Evolutionary conservation across 1,140 invertebrate species (phyloP).

Genomic region (Drosophila miranda): DNA sequence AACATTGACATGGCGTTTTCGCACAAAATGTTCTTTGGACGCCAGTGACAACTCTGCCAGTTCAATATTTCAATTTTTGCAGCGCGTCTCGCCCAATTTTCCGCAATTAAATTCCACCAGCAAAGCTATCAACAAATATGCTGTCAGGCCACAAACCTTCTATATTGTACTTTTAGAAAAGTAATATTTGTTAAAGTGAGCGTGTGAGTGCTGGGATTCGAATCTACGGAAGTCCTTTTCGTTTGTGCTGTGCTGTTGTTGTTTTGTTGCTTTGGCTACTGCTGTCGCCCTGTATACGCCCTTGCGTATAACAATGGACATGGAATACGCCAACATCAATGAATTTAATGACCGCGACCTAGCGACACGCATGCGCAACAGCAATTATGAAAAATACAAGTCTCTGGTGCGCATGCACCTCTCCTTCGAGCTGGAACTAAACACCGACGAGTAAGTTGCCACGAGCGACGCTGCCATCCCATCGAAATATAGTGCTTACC

Average conservation of each 20-base stretch:
- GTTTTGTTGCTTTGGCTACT: slow-evolving; percentile 7
- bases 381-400: slow-evolving; percentile 92
- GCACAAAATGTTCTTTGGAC: too few species aligned
- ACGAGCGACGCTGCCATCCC: background rate
- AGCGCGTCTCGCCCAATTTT: slow-evolving; percentile 63
- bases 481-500: background rate
- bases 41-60: background rate
- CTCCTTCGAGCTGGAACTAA: slow-evolving; percentile 92
- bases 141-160: slow-evolving; percentile 6
- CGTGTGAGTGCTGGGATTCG: slow-evolving; percentile 17
- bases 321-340: slow-evolving; percentile 67
- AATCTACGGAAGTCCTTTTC: slow-evolving; percentile 7
- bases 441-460: slow-evolving; percentile 89
- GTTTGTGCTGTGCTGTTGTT: slow-evolving; percentile 27
- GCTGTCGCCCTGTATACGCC: slow-evolving; percentile 19
- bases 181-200: background rate
- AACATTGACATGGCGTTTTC: too few species aligned
- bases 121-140: slow-evolving; percentile 14
- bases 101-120: slow-evolving; percentile 35
- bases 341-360: slow-evolving; percentile 65
- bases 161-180: background rate
- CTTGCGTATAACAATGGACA: slow-evolving; percentile 49
- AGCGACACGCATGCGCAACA: slow-evolving; percentile 73
- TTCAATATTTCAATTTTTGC: slow-evolving; percentile 49
- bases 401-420: slow-evolving; percentile 95